Base-by-base conservation (phyloP, 1,140 invertebrate species). In the Megalopta genalis region DNA sequence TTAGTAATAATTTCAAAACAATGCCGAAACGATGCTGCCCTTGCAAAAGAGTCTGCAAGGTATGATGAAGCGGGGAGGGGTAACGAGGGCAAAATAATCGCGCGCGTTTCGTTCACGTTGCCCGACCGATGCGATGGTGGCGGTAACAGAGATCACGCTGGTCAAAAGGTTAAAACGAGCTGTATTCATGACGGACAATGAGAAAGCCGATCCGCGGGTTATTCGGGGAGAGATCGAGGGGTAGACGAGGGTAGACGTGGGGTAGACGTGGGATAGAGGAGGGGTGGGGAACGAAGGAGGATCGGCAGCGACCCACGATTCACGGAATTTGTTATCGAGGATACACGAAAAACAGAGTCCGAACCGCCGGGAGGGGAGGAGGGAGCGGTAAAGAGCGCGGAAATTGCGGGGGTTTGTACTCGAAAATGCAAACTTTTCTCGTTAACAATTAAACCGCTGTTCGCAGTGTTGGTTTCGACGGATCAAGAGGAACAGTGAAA, bases 381-480 rank as follows among this genome's bases (percentile, higher is more conserved):
- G 10, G 9, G 52, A 42, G 32, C 39, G 46, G 23, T 18, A 76
- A 64, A 32, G 49, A 54, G 64, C 71, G 16, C 64, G 66, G 23
- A 32, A 60, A 76, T 32, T 62, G 54, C 71, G 8, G 27, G 39
- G 49, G 54, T 70, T 79, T 54, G 59, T 42, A 77, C 73, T 86
- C 64, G 69, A 83, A 83, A 87, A 88, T 82, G 71, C 80, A 77
- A 89, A 90, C 77, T 89, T 87, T 89, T 83, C 88, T 88, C 88
- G 83, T 90, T 90, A 88, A 88, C 82, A 86, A 87, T 87, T 80
- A 86, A 77, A 46, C 49, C 80, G 69, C 18, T 73, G 76, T 64
- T 68, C 76, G 27, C 52, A 42, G 66, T 69, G 78, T 66, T 72
- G 60, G 68, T 12, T 60, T 67, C 73, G 78, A 21, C 62, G 75